Evolutionary conservation across 2,888 invertebrate species (phyloP).

Genomic region (Patella caerulea): DNA sequence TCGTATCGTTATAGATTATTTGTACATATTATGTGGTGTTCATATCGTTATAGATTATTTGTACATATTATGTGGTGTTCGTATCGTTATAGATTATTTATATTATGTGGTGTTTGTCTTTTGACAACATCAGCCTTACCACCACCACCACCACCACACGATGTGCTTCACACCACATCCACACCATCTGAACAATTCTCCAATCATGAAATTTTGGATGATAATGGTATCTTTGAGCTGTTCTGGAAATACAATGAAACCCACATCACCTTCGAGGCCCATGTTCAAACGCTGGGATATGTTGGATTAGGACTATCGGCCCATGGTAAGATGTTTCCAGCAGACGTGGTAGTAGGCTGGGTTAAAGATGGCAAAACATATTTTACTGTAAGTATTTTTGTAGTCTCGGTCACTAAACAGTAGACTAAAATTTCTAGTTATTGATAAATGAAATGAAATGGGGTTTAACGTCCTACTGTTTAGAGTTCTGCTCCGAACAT

Average conservation of each 20-base stretch:
- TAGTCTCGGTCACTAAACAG: no score
- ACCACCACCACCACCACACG: neutral
- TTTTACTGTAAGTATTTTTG: constrained; percentile 45
- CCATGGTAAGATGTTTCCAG: constrained; percentile 83
- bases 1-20: no score
- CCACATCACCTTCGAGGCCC: constrained; percentile 48
- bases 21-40: neutral
- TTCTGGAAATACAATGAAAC: constrained; percentile 48
- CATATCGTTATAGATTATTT: no score
- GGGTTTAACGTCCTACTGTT: no score
- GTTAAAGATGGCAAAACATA: constrained; percentile 72
- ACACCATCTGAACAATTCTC: constrained; percentile 37
- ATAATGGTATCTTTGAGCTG: constrained; percentile 40
- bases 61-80: no score
- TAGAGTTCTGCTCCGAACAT: no score
- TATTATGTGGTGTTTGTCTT: neutral
- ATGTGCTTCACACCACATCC: neutral
- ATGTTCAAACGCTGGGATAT: constrained; percentile 77
- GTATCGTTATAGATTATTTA: no score
- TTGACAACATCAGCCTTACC: neutral
- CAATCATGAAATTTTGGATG: constrained; percentile 34
- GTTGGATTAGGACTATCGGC: constrained; percentile 89
- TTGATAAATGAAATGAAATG: no score
- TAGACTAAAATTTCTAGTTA: no score
- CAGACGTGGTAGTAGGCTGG: constrained; percentile 92